These are phyloP conservation scores for Monodelphis domestica DNA, from an alignment of 2,797 vertebrate genomes.

Conservation along the genomic window DNA sequence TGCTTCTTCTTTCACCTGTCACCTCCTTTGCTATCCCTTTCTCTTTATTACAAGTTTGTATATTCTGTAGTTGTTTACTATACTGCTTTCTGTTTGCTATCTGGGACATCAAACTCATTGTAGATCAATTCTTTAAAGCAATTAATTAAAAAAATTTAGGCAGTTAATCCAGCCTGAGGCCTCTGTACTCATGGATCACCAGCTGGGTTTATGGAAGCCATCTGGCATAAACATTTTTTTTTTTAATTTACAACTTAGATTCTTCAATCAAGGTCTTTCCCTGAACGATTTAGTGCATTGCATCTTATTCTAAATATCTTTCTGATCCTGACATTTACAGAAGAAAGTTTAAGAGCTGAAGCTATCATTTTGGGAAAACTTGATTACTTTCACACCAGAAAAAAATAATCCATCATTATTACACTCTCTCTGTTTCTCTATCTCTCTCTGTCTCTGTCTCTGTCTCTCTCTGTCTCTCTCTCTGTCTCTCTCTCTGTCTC, in stretches of 20 bases:
- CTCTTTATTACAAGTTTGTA: conserved; percentile 57
- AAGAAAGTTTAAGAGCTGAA: conserved; percentile 9
- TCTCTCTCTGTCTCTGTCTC: no score
- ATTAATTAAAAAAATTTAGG: conserved; percentile 63
- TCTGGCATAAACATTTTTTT: conserved; percentile 66
- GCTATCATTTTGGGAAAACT: background rate
- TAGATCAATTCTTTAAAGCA: conserved; percentile 67
- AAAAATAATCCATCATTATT: background rate
- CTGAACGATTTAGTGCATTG: conserved; percentile 52
- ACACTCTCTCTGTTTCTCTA: no score
- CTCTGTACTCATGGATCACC: conserved; percentile 74
- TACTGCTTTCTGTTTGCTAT: conserved; percentile 53
- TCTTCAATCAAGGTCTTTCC: conserved; percentile 53
- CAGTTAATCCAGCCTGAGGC: conserved; percentile 63
- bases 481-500: background rate
- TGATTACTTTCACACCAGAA: background rate
- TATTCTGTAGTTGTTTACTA: conserved; percentile 68
- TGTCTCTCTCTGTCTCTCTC: no score
- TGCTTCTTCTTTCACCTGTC: background rate
- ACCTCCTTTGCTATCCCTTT: background rate
- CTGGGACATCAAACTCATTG: conserved; percentile 48
- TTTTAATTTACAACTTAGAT: conserved; percentile 58
- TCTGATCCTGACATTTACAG: background rate
- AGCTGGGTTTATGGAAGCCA: conserved; percentile 76
- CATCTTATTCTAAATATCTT: conserved; percentile 28